Conservation (phyloP, 2,113 vertebrate genomes). For the Cepphus grylle region DNA sequence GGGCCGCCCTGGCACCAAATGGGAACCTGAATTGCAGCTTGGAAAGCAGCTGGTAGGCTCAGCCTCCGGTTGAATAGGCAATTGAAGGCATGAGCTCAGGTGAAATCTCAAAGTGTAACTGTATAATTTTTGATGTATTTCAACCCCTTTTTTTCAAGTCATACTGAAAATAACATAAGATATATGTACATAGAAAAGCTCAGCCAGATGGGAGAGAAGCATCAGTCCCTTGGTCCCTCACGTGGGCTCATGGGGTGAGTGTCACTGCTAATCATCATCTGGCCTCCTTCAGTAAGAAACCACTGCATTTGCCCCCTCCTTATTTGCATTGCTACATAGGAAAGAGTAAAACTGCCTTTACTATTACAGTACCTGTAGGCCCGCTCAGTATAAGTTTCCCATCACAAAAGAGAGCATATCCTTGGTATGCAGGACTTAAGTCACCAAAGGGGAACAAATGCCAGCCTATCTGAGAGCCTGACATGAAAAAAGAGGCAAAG, state of each 20-base stretch:
- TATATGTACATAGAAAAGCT: neutral
- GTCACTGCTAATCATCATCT: neutral
- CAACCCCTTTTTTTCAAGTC: neutral
- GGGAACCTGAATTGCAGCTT: neutral
- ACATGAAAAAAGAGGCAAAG: neutral
- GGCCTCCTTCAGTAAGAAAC: neutral
- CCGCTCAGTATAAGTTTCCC: neutral
- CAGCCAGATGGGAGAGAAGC: neutral
- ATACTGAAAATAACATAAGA: neutral
- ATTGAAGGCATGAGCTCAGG: neutral
- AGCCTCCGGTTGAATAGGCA: neutral
- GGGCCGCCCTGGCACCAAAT: neutral
- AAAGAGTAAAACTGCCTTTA: neutral
- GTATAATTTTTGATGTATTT: neutral
- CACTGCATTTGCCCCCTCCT: neutral
- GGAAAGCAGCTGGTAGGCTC: neutral
- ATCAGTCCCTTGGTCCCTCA: neutral
- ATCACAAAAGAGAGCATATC: neutral
- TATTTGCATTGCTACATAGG: rapidly evolving
- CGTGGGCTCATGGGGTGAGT: neutral
- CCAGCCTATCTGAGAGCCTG: neutral
- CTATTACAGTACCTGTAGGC: neutral
- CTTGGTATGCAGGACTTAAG: too few relatives aligned
- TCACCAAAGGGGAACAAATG: neutral
- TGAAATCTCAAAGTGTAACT: neutral